Percentiles rank a stretch among this genome's conserved stretches.
Conservation (phyloP, 1,140 invertebrate species). For the Sinonovacula constricta region DNA sequence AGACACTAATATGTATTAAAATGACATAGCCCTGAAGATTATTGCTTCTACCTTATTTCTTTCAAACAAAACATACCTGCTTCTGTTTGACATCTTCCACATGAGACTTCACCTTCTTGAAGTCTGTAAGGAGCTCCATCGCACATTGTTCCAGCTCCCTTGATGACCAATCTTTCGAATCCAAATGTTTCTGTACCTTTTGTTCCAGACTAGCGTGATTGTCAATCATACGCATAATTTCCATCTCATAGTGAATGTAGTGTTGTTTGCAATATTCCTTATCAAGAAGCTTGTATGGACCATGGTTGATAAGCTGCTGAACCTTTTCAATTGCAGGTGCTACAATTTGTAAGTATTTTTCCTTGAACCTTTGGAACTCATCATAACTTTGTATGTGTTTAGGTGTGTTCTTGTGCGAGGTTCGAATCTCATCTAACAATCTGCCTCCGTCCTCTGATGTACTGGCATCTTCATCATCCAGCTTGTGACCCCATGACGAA, state of each 20-base stretch:
- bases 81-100: too few relatives aligned
- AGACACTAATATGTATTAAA: too few relatives aligned
- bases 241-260: slow-evolving; percentile 20
- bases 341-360: slow-evolving; percentile 12
- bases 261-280: slow-evolving; percentile 8
- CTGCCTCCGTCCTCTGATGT: not conserved
- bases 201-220: too few relatives aligned
- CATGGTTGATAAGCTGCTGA: slow-evolving; percentile 14
- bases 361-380: slow-evolving; percentile 24
- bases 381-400: not conserved
- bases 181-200: too few relatives aligned
- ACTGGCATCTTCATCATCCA: not conserved
- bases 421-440: too few relatives aligned
- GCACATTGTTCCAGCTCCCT: too few relatives aligned
- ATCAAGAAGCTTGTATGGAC: not conserved
- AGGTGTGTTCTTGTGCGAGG: not conserved
- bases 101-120: too few relatives aligned
- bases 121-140: too few relatives aligned
- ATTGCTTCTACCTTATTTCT: too few relatives aligned
- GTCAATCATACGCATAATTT: slow-evolving; percentile 14
- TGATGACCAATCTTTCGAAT: too few relatives aligned
- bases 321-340: slow-evolving; percentile 27
- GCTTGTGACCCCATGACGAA: not conserved
- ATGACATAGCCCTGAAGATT: too few relatives aligned
- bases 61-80: too few relatives aligned